A percentile compares a stretch with the other conserved stretches of the same genome.
Evolutionary conservation across 2,113 vertebrate species (phyloP).

Genomic region (Heterotis niloticus): DNA sequence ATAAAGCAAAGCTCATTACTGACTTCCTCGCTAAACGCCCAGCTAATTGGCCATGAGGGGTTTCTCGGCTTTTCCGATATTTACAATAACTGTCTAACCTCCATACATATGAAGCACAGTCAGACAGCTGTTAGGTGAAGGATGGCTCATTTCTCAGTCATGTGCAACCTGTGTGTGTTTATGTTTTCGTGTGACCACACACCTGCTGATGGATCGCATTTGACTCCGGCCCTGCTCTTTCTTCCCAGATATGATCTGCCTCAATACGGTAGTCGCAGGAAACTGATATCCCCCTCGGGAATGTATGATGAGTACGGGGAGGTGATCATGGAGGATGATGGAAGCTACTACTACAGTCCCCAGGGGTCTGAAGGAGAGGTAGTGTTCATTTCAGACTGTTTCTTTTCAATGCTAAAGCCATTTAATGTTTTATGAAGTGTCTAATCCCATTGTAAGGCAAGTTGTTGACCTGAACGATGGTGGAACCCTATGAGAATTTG

Average conservation of each 20-base stretch:
- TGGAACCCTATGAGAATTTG: neutral
- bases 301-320: slow-evolving; percentile 94
- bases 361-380: slow-evolving; percentile 87
- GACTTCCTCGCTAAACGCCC: slow-evolving; percentile 9
- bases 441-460: neutral
- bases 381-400: slow-evolving; percentile 18
- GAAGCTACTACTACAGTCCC: slow-evolving; percentile 84
- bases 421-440: neutral
- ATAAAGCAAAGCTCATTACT: neutral
- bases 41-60: neutral
- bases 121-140: neutral
- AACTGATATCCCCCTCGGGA: slow-evolving; percentile 81
- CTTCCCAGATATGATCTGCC: slow-evolving; percentile 88
- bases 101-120: neutral
- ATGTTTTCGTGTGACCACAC: slow-evolving; percentile 20
- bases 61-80: neutral
- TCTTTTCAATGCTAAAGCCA: neutral
- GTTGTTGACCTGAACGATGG: neutral
- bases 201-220: slow-evolving; percentile 8
- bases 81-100: neutral
- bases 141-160: neutral
- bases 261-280: slow-evolving; percentile 91
- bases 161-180: neutral
- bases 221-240: slow-evolving; percentile 8
- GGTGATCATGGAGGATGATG: slow-evolving; percentile 82